A percentile compares a stretch with the other conserved stretches of the same genome.
phyloP scores from a whole-genome alignment of 2,888 invertebrate genomes.

The Periphyllus acericola region DNA sequence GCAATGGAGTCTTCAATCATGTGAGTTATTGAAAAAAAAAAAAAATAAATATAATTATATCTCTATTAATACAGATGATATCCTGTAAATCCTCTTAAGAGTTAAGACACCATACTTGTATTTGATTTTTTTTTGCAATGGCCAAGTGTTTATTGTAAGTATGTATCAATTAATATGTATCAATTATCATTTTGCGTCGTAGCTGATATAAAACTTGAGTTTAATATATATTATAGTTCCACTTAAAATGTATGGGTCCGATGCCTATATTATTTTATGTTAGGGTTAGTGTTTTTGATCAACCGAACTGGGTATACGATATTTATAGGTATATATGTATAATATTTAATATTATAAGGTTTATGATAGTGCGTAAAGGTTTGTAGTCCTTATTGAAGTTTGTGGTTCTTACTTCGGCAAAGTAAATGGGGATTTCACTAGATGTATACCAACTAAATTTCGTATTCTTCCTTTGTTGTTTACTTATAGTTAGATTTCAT shows the following conservation, averaged over 20 bases:
- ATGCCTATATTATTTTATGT: background rate
- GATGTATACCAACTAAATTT: constrained; percentile 37
- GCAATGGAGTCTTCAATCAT: background rate
- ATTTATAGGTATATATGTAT: too few relatives aligned
- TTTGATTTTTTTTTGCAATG: too few relatives aligned
- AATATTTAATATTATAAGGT: constrained; percentile 6
- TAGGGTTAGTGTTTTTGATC: constrained; percentile 4
- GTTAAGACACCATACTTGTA: too few relatives aligned
- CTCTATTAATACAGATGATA: background rate
- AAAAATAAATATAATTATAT: background rate
- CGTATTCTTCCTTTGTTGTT: constrained; percentile 31
- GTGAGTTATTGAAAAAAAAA: background rate
- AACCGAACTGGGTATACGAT: constrained; percentile 30
- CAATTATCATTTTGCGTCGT: too few relatives aligned
- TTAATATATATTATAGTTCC: background rate
- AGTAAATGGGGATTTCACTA: constrained; percentile 29
- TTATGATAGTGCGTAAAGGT: constrained; percentile 27
- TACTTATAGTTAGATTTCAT: constrained; percentile 5
- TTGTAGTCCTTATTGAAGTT: constrained; percentile 22
- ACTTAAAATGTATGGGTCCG: background rate
- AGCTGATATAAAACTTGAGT: background rate
- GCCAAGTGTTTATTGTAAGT: too few relatives aligned
- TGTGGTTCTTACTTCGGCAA: constrained; percentile 6
- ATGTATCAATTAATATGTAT: too few relatives aligned
- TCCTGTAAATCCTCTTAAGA: background rate